These are phyloP conservation scores for Nomada fabriciana DNA, from an alignment of 2,888 invertebrate genomes.

Conservation along the genomic window DNA sequence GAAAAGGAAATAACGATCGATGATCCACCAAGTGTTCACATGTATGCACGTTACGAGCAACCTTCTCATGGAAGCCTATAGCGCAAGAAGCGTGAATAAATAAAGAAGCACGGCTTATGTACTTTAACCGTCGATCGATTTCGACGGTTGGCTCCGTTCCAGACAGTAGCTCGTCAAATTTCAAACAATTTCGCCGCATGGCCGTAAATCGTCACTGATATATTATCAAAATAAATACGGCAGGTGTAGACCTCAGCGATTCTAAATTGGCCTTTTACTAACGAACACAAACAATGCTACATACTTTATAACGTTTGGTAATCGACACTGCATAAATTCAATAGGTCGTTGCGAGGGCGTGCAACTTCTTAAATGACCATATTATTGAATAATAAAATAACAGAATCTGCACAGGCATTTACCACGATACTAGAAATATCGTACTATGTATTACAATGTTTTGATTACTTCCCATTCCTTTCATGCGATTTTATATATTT, in stretches of 20 bases:
- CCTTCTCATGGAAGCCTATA: slow-evolving; percentile 34
- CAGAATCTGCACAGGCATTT: too few species aligned
- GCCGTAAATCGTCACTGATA: slow-evolving; percentile 41
- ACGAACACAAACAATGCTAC: not conserved
- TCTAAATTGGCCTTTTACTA: not conserved
- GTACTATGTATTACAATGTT: too few species aligned
- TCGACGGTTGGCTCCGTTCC: slow-evolving; percentile 69
- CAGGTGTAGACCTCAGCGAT: slow-evolving; percentile 22
- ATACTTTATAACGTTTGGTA: too few species aligned
- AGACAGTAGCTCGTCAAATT: slow-evolving; percentile 73
- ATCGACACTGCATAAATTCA: too few species aligned
- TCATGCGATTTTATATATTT: too few species aligned
- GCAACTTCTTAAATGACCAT: too few species aligned
- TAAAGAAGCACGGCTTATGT: slow-evolving; percentile 73
- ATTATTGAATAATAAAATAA: too few species aligned
- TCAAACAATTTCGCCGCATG: slow-evolving; percentile 64
- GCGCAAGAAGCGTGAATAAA: slow-evolving; percentile 74
- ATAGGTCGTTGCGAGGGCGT: too few species aligned
- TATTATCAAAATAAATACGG: slow-evolving; percentile 40
- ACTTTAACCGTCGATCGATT: slow-evolving; percentile 73
- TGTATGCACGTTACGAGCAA: not conserved
- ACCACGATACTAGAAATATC: too few species aligned
- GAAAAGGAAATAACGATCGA: slow-evolving; percentile 2
- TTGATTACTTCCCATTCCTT: too few species aligned
- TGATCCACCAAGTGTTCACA: slow-evolving; percentile 30